A percentile compares a stretch with the other conserved stretches of the same genome.
phyloP scores from a whole-genome alignment of 2,797 vertebrate species.

The Varecia variegata region DNA sequence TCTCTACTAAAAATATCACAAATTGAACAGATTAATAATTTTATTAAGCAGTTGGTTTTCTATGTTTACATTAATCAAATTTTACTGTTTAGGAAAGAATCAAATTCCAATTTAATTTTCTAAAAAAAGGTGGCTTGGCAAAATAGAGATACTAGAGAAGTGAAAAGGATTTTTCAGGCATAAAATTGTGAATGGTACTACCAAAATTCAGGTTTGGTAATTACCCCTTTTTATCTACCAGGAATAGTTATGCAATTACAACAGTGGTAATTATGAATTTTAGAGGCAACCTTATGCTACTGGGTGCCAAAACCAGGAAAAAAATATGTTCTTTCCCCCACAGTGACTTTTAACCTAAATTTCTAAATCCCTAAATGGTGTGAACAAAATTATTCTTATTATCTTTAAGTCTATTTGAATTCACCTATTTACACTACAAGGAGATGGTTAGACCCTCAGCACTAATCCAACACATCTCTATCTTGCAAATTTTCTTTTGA shows the following conservation, averaged over 20 bases:
- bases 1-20: background rate
- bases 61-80: background rate
- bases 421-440: background rate
- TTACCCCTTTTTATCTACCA: background rate
- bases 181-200: background rate
- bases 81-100: background rate
- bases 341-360: background rate
- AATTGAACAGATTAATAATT: background rate
- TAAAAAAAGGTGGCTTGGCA: background rate
- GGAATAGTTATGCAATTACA: background rate
- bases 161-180: background rate
- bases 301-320: background rate
- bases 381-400: background rate
- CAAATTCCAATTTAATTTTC: background rate
- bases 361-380: background rate
- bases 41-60: background rate
- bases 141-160: background rate
- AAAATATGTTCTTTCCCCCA: background rate
- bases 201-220: constrained; percentile 5
- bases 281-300: background rate
- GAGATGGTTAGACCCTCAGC: background rate
- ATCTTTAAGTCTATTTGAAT: background rate
- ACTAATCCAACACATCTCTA: background rate
- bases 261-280: constrained; percentile 21
- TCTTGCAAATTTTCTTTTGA: background rate